Percentiles rank a stretch among this genome's conserved stretches.
Conservation (phyloP, 2,888 invertebrate species). For the Vesta saturnalis region DNA sequence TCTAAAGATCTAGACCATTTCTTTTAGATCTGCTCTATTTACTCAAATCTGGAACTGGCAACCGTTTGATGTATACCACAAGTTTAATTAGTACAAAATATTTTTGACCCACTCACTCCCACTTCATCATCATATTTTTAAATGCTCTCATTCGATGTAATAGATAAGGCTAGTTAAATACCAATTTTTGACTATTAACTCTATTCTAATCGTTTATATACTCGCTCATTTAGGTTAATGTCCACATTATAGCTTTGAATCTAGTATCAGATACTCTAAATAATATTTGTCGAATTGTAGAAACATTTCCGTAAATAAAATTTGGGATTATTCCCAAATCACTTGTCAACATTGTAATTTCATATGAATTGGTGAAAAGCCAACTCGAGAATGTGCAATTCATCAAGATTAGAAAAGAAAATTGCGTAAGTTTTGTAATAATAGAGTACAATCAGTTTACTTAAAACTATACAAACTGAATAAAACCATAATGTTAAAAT, state of each 20-base stretch:
- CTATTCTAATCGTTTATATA: too few species aligned
- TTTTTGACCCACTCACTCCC: slow-evolving; percentile 27
- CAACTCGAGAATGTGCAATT: not conserved
- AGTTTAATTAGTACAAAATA: slow-evolving; percentile 38
- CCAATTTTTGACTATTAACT: not conserved
- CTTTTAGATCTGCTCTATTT: slow-evolving; percentile 44
- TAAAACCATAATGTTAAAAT: too few species aligned
- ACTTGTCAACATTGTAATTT: not conserved
- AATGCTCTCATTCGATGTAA: slow-evolving; percentile 16
- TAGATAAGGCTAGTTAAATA: not conserved
- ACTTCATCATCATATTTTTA: slow-evolving; percentile 26
- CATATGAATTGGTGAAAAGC: not conserved
- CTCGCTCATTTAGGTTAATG: slow-evolving; percentile 1
- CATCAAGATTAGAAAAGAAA: not conserved
- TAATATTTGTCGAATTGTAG: not conserved
- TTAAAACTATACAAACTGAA: too few species aligned
- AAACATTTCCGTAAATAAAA: not conserved
- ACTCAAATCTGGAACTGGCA: slow-evolving; percentile 34
- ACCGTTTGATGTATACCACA: slow-evolving; percentile 26
- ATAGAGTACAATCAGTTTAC: too few species aligned
- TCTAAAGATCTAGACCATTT: slow-evolving; percentile 42
- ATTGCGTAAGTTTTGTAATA: not conserved
- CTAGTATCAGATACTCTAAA: not conserved
- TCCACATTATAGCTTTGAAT: too few species aligned
- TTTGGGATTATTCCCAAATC: slow-evolving; percentile 1